Base-by-base conservation (phyloP, 2,113 vertebrate species). In the Panurus biarmicus region DNA sequence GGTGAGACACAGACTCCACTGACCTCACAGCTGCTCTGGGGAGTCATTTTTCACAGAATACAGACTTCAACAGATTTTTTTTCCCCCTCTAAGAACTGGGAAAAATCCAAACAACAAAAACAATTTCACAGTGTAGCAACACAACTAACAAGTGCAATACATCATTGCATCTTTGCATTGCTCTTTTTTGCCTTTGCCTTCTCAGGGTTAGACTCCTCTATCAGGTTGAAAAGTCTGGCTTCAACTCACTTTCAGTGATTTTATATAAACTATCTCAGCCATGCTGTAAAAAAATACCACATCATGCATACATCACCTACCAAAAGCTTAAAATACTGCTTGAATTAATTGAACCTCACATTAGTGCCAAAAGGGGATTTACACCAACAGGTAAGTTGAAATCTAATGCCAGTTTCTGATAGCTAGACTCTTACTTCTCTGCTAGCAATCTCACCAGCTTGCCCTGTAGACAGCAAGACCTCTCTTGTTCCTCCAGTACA, bases 41-140 rank as follows among this genome's bases (percentile, higher is more conserved):
- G 58, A 91, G 33, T 44, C n/a, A 65, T 82, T 94, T 94, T 75
- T 82, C 93, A 85, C 58, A 89, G 78, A 91, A 85, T 21, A 85
- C 24, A 87, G 58, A 82, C 50, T 90, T 79, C 45, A 76, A 76
- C 25, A 2, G 24, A 50, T 47, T 54, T 57, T 72, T 54, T 87
- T 88, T 84, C 60, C 25, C 29, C 26, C 86, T 61, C 91, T 75
- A 83, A 85, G 85, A 91, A 91, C 75, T 79, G 42, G 33, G 87
- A 73, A 91, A 87, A 83, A 85, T 23, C 33, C 64, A 93, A 93
- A 85, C 56, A 90, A 84, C 77, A 89, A 56, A 77, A 89, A 54
- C 31, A 75, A 56, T 69, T 92, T 92, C 81, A 82, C 26, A 50
- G 50, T 16, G 38, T 50, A 87, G 72, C 58, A 89, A 82, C 57